Base-by-base conservation (phyloP, 1,140 invertebrate species). In the Eupristina koningsbergeri region DNA sequence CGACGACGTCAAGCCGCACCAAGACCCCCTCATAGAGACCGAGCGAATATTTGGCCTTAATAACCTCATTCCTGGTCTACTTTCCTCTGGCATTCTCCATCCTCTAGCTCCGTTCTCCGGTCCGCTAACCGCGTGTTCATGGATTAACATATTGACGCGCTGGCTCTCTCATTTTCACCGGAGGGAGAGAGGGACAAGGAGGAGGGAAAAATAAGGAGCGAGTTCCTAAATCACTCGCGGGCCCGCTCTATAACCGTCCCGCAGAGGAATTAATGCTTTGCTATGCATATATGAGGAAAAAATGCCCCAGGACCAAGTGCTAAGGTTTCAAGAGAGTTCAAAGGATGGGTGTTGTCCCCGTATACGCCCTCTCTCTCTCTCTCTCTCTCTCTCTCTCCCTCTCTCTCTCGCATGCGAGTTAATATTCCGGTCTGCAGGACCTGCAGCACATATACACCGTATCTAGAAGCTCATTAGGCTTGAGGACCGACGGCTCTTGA, bases 61-160 rank as follows among this genome's bases (percentile, higher is more conserved):
- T 91, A 91, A 92, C 89, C 89, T 88, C 85, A 85, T 86, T 86
- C 86, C 80, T 87, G 85, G 80, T 85, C 86, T 81, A 84, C 50
- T 85, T 84, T 87, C 79, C 86, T 85, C 85, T 74, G 85, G 84
- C 85, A 86, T 87, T 86, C 79, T 76, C 76, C 80, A 36, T 45
- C 53, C 63, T 29, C 19, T 58, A n/a, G 47, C n/a, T 50, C 64
- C 69, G 19, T 41, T 86, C 47, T 36, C 26, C 84, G 85, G 19
- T 41, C 86, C 47, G 22, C 26, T 83, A 84, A 84, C 85, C 84
- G 73, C 86, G 86, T 91, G 90, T 89, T 88, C 86, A 87, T 88
- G 90, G 90, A 92, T 92, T 92, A 92, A 92, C 91, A 92, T 92
- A 92, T 91, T 90, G 91, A 92, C 89, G 89, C 88, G 87, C 84